Conservation (phyloP, 2,888 invertebrate species). For the Morpho deidamia region DNA sequence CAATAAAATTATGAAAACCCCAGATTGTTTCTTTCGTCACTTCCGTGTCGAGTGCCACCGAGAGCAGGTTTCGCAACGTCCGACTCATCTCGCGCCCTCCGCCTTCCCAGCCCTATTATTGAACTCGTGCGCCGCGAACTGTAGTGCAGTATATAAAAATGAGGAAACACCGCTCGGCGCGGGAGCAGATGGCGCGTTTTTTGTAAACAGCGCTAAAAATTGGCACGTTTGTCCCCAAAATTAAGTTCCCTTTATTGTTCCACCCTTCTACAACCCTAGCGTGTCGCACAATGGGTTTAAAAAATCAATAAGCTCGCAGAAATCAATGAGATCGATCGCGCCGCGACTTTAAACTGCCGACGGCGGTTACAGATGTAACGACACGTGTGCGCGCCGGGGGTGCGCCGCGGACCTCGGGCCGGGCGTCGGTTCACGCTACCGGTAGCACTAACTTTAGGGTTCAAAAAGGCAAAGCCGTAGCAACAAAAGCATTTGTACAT, state of each 20-base stretch:
- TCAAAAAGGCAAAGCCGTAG: no score
- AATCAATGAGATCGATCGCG: constrained; percentile 16
- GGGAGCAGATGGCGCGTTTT: constrained; percentile 14
- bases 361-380: no score
- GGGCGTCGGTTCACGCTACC: background rate
- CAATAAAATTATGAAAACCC: no score
- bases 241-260: constrained; percentile 19
- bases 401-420: no score
- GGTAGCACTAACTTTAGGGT: no score
- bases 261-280: constrained; percentile 40
- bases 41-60: no score
- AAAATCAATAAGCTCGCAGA: constrained; percentile 10
- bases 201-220: constrained; percentile 10
- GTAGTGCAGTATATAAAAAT: background rate
- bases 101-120: no score
- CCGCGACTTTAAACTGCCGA: background rate
- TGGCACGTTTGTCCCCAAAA: constrained; percentile 17
- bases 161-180: background rate
- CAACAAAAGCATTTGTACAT: no score
- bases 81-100: no score
- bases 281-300: constrained; percentile 30
- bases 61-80: no score
- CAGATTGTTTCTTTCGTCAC: no score
- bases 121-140: background rate
- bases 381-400: background rate